Evolutionary conservation across 2,797 vertebrate species (phyloP), one percentile per base, ranked within the genome.

Genomic region (Sebastes dallii): DNA sequence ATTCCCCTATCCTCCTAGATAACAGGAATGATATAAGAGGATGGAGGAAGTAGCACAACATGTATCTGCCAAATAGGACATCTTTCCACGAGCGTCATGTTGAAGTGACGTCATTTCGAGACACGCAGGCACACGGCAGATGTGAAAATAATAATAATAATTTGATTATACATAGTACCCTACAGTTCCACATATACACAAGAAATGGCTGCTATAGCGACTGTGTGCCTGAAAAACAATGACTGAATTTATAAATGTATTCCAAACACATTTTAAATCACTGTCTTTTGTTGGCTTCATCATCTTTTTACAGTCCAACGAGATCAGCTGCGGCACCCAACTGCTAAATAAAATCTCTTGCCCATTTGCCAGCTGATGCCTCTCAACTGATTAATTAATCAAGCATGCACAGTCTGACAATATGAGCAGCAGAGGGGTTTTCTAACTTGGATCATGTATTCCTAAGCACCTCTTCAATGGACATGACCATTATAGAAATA

Each of bases 311-410:
- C 72, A 59, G 55, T 72, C 74, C 75, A 75, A 11, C 13, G 60
- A 66, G 71, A 56, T 60, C 65, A 75, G 56, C 75, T 81, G 78
- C 36, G 25, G 34, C 4, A 54, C 50, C 75, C 75, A 81, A 66
- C 66, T 52, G 79, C 66, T 75, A 39, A 68, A 72, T 68, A 34
- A 73, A n/a, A 80, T 70, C 27, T 64, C 29, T 56, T 62, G 25
- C 70, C 42, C 54, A 58, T 25, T 20, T 46, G 20, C 69, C 66
- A 61, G 71, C 64, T 76, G 42, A 69, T 66, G 34, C 27, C 32
- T 68, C 64, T 65, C 12, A 6, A 70, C 34, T 61, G 52, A 70
- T 77, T 55, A 77, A 73, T 74, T 55, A 77, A 56, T 54, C 52
- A 79, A 67, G 46, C 36, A 66, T 3, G 2, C 34, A 46, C 29